Evolutionary conservation across 2,113 vertebrate species (phyloP), one percentile per base, ranked within the genome.

Genomic region (Nesogale talazaci): DNA sequence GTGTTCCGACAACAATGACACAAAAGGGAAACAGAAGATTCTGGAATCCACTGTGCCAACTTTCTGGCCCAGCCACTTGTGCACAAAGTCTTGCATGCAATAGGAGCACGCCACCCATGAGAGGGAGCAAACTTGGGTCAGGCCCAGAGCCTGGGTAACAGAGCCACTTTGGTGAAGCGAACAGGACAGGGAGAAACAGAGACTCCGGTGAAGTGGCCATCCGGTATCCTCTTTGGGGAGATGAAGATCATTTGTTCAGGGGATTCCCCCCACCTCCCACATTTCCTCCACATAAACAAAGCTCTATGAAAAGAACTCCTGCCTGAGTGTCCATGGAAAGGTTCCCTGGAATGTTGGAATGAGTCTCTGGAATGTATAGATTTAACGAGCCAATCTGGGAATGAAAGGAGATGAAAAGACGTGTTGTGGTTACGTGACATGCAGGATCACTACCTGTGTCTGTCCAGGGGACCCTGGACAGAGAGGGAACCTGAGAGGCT

Each of bases 361-460:
- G 12, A 65, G 46, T 75, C 83, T 95, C 94, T 96, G 96, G 97
- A 98, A 98, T 96, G 97, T 96, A 96, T 83, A 96, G 95, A 97
- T 95, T 97, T 96, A 97, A 97, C n/a, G 94, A 98, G 97, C 95
- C 96, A 97, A 97, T 97, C 95, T 95, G 76, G 94, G 98, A 98
- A 98, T 98, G 97, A 98, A 97, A 94, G 56, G 94, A 98, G 96
- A 97, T 97, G 97, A 98, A 97, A 97, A 96, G 95, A 79, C 96
- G 79, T 3, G 9, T 80, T 90, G 94, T 86, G 84, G 95, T 93
- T 83, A 57, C 83, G 77, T 89, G 90, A 90, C 46, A 87, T 70
- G 97, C 96, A 63, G 89, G 95, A 88, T 94, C 86, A 93, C 93
- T 88, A 97, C 97, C 96, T 94, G 87, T 61, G 29, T 19, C 1